Evolutionary conservation across 2,888 invertebrate species (phyloP), one percentile per base, ranked within the genome.

Genomic region (Horisme vitalbata): DNA sequence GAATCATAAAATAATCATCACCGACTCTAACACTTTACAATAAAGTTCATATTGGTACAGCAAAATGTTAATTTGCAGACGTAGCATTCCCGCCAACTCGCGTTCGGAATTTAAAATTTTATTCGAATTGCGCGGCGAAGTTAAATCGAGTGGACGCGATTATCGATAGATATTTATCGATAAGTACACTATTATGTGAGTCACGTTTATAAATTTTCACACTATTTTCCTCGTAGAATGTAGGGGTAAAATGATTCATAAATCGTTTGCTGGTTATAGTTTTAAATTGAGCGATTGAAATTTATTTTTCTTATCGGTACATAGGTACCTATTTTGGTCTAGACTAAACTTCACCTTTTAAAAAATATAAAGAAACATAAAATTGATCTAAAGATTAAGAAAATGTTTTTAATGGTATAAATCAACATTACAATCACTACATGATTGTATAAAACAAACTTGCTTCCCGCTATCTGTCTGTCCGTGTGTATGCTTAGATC

Each of bases 71-170:
- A 68, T 49, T 77, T 74, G 77, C 68, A 59, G 62, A 66, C 65
- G 65, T 76, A 79, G 70, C 65, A 65, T 59, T 75, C 77, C 82
- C 79, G 82, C 76, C 78, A 68, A 51, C 45, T 49, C 76, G 79
- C 79, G 83, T 59, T 74, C 68, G 56, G 86, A 86, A 87, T 86
- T 83, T 79, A 65, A 83, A 86, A 83, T 78, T 38, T 66, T 62
- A 67, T 75, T 41, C 70, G 72, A 72, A 75, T 71, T 70, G 69
- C 71, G 82, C 80, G 81, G 82, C 78, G 68, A 71, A 82, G 85
- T 85, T 85, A 79, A 87, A 86, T 87, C 79, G 84, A 79, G 80
- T 83, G 82, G 82, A 81, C 70, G 83, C 65, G 74, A 79, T 75
- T 73, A 71, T 76, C 71, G 77, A 80, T 79, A 79, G 73, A 36